Percentiles rank a stretch among this genome's conserved stretches.
Evolutionary conservation across 1,140 invertebrate genomes (phyloP).

Genomic region (Lepidurus packardi): DNA sequence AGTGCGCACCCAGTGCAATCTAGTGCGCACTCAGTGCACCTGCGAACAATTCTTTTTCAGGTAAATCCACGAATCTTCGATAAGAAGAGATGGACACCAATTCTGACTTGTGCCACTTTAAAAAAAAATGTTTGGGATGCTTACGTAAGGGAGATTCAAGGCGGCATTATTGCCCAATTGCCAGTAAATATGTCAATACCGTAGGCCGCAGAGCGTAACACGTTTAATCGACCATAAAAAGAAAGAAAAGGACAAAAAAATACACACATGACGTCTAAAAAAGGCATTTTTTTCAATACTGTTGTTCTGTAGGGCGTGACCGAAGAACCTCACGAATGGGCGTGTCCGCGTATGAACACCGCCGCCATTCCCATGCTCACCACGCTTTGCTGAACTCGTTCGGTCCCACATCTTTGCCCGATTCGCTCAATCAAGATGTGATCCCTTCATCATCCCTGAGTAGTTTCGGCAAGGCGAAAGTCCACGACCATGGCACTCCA

Average conservation of each 20-base stretch:
- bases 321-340: constrained; percentile 27
- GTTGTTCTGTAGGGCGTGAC: constrained; percentile 7
- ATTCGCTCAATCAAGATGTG: neutral
- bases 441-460: neutral
- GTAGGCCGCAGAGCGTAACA: neutral
- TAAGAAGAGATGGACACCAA: too few relatives aligned
- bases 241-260: neutral
- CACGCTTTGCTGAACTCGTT: constrained; percentile 18
- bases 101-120: too few relatives aligned
- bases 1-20: too few relatives aligned
- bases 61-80: too few relatives aligned
- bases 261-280: neutral
- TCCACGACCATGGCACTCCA: constrained; percentile 9
- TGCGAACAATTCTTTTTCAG: too few relatives aligned
- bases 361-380: constrained; percentile 27
- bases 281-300: neutral
- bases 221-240: neutral
- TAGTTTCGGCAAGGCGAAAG: neutral
- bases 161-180: neutral
- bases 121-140: neutral
- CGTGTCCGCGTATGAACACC: constrained; percentile 31
- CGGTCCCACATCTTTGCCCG: neutral
- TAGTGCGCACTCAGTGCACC: too few relatives aligned
- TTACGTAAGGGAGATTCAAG: neutral
- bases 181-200: neutral